Base-by-base conservation (phyloP, 2,888 invertebrate genomes). In the Crossocerus cetratus region DNA sequence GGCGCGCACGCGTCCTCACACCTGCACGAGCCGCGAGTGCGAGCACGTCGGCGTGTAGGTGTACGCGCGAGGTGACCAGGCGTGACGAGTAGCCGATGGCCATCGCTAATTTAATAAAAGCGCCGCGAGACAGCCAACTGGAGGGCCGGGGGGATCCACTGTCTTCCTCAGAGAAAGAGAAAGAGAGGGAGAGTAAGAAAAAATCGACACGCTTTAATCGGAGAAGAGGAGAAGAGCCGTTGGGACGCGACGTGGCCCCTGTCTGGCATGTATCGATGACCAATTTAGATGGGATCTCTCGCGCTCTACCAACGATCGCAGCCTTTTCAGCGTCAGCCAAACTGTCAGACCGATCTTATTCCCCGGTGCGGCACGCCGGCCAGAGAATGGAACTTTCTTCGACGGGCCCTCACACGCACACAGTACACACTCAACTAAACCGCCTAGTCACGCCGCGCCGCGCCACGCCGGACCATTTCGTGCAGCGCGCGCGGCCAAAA, bases 81-180 rank as follows among this genome's bases (percentile, higher is more conserved):
- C 63, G 69, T 70, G 77, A 79, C 70, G 74, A 69, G 58, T 56
- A 63, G 64, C 32, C 66, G 81, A 81, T 63, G 73, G 53, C 72
- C 81, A 56, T 81, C 67, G 75, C 74, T 81, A 81, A 81, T 81
- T 79, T 77, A 81, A 79, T 81, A 80, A 78, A 82, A 78, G 77
- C 71, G 58, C 60, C 65, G 59, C 45, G 56, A 69, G 32, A 49
- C 54, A 57, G n/a, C n/a, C n/a, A n/a, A n/a, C n/a, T n/a, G n/a
- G 43, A 22, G 49, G 20, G 53, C 8, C 16, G 8, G 8, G 49
- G 4, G 22, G 58, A 44, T 54, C 21, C 22, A 45, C 14, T 8
- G 45, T 21, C 42, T 53, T 20, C 44, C 16, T 20, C 57, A 23
- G 13, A 3, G 20, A 55, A 49, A 8, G 43, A 2, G 44, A 20